Percentiles rank a stretch among this genome's conserved stretches.
Evolutionary conservation across 2,113 vertebrate species (phyloP).

Genomic region (Channa argus): DNA sequence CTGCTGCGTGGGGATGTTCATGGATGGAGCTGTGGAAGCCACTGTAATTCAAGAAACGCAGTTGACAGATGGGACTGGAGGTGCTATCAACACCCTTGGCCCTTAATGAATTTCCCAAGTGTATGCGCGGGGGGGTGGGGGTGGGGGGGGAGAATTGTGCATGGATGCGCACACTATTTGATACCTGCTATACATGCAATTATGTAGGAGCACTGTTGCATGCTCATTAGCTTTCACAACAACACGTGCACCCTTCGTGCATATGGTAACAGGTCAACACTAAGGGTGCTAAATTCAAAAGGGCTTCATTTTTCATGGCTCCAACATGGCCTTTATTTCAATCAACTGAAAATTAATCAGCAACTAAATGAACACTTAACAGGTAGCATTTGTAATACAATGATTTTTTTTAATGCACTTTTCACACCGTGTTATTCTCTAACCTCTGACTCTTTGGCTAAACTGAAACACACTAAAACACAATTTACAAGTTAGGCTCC

Average conservation of each 20-base stretch:
- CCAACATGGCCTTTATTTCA: background rate
- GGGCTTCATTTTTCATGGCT: background rate
- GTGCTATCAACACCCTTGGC: slow-evolving; percentile 66
- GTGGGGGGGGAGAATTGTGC: slow-evolving; percentile 18
- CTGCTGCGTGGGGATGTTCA: slow-evolving; percentile 64
- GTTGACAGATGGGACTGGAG: slow-evolving; percentile 71
- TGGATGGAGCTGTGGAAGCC: slow-evolving; percentile 38
- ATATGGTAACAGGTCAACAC: slow-evolving; percentile 1
- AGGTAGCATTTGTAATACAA: no score
- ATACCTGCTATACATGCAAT: slow-evolving; percentile 43
- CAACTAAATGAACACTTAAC: no score
- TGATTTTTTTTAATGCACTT: no score
- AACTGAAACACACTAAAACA: no score
- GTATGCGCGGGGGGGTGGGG: slow-evolving; percentile 6
- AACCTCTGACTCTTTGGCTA: no score
- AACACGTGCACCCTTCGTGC: slow-evolving; percentile 1
- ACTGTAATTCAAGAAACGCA: slow-evolving; percentile 72
- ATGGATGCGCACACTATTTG: slow-evolving; percentile 37
- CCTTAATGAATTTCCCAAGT: slow-evolving; percentile 52
- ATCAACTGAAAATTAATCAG: no score
- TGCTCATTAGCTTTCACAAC: slow-evolving; percentile 36
- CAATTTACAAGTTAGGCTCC: no score
- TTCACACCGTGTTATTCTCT: no score
- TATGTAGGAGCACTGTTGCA: slow-evolving; percentile 37
- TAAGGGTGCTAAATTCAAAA: background rate